Conservation (phyloP, 2,113 vertebrate genomes). For the Loxodonta africana region DNA sequence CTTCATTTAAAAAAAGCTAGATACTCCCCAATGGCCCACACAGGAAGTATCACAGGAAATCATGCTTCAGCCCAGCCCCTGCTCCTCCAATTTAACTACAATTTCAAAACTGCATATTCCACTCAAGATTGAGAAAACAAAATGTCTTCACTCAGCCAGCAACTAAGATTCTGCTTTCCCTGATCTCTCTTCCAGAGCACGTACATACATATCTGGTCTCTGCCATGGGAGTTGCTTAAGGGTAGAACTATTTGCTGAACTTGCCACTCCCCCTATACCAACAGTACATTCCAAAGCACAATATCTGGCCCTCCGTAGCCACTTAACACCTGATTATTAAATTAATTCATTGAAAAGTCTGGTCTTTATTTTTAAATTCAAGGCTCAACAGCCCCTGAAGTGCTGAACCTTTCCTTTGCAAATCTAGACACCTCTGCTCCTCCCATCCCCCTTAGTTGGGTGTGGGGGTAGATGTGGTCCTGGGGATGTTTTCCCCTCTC, state of each 20-base stretch:
- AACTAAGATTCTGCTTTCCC: constrained; percentile 36
- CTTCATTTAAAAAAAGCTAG: constrained; percentile 42
- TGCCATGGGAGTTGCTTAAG: not conserved
- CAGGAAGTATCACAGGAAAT: constrained; percentile 75
- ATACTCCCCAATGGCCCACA: constrained; percentile 34
- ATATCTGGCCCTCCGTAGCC: not conserved
- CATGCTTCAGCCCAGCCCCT: constrained; percentile 58
- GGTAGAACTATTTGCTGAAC: not conserved
- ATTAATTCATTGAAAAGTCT: not conserved
- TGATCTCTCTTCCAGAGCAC: not conserved
- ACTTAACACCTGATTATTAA: not conserved
- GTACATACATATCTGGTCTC: not conserved
- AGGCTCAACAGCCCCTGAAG: not conserved
- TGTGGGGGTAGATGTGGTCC: not conserved
- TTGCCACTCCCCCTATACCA: fast-evolving
- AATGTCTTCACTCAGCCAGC: not conserved
- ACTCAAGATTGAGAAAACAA: constrained; percentile 71
- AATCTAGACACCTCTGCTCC: not conserved
- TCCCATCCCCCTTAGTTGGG: not conserved
- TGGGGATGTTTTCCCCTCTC: not conserved
- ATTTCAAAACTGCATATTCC: constrained; percentile 70
- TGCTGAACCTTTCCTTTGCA: not conserved
- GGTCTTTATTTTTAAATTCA: constrained; percentile 37
- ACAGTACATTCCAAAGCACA: not conserved
- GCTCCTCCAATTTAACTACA: constrained; percentile 46